Base-by-base conservation (phyloP, 1,140 invertebrate species). In the Tyrophagus putrescentiae region DNA sequence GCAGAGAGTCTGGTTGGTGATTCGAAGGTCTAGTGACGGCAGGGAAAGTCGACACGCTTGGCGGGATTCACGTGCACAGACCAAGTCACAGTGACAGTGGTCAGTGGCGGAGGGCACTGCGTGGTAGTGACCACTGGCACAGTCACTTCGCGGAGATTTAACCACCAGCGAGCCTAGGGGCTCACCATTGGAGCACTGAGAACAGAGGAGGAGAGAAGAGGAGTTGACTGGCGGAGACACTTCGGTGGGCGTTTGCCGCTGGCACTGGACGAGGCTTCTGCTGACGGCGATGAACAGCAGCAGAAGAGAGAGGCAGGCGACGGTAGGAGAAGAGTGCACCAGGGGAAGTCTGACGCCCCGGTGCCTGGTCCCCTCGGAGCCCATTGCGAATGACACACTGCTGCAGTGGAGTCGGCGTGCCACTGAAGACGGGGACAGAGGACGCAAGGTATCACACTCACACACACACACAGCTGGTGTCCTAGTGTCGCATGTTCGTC, bases 21-120 rank as follows among this genome's bases (percentile, higher is more conserved):
- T 31, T 54, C 4, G 11, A 23, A 31, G 13, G 4, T 3, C 2
- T 27, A n/a, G 7, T 9, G 5, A 34, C 21, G n/a, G 11, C 9
- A 34, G 52, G 11, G n/a, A 18, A 11, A 33, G n/a, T n/a, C 3
- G 28, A 13, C 52, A 54, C 3, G 52, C 13, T 54, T 54, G 52
- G 2, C 52, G 13, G 39, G 31, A 54, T 54, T 54, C 25, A 27
- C 28, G 13, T 54, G 52, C 52, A 54, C 52, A 54, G 39, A 54
- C 28, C 32, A 31, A 54, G 25, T 54, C 52, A 54, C 52, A 54
- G 1, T 54, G 31, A 31, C 52, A 54, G 9, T 11, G 52, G 39
- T 33, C 52, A 54, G 32, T 54, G 25, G 13, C 21, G 25, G n/a
- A 16, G 9, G 25, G 25, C 18, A 23, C 18, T 42, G 41, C 25